Base-by-base conservation (phyloP, 2,113 vertebrate species). In the Engystomops pustulosus region DNA sequence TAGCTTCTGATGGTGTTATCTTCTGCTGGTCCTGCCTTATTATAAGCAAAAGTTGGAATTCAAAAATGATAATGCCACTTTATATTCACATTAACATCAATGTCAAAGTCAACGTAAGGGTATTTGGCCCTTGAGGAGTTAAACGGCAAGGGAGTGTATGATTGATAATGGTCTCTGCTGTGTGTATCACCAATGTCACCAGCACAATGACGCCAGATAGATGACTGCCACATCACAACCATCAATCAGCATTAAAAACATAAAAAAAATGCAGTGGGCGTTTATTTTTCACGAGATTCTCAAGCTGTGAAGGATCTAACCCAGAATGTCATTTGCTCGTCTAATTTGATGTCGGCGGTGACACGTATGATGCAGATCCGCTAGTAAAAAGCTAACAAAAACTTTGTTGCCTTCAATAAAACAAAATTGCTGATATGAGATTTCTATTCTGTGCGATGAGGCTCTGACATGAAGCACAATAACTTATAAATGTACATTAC, bases 201-300 rank as follows among this genome's bases (percentile, higher is more conserved):
- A 51, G 58, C 68, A 65, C 32, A 58, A 38, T 79, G 74, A 79
- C 49, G 45, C 8, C 49, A 84, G 75, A 79, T 69, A 79, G 79
- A 84, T 84, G 65, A 84, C 34, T 79, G 83, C 49, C 75, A 79
- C 18, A 5, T 30, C 32, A 34, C 15, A 70, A 58, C 62, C 62
- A 84, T 79, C 83, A 84, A 84, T 84, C 82, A 84, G 41, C 30
- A 78, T 84, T 84, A 44, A 79, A 55, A 70, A 32, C 20, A 44
- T 25, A 30, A 60, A 51, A 60, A 41, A 68, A 51, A 84, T 84
- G 45, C 47, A 70, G 62, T 78, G 62, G 83, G 75, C 67, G 79
- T 45, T 47, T 68, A n/a, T 20, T 69, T 27, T 53, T 34, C 60
- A 44, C 25, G 45, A 27, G 82, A 69, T 68, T 55, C 47, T 51